Evolutionary conservation across 2,113 vertebrate species (phyloP).

Genomic region (Oreochromis aureus): DNA sequence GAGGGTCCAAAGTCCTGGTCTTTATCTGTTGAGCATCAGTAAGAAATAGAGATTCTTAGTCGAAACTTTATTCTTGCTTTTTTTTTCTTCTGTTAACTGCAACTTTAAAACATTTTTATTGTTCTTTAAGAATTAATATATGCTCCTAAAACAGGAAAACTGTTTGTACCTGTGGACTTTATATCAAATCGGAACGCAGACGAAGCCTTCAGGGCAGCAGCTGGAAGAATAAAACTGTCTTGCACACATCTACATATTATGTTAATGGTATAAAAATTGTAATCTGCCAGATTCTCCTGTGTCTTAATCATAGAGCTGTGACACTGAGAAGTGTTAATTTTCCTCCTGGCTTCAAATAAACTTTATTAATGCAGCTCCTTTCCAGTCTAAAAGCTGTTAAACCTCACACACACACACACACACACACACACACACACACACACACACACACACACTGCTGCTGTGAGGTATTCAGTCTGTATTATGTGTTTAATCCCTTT

Average conservation of each 20-base stretch:
- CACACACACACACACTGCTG: neutral
- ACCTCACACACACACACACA: neutral
- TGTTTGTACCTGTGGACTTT: neutral
- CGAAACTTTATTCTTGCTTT: neutral
- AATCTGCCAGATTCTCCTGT: neutral
- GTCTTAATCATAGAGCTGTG: neutral
- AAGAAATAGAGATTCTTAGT: neutral
- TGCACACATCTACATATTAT: neutral
- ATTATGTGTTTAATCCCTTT: neutral
- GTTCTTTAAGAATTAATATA: neutral
- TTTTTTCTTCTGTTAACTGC: neutral
- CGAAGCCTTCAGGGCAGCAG: neutral
- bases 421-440: neutral
- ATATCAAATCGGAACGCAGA: neutral
- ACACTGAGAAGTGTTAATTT: neutral
- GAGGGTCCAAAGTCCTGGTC: neutral
- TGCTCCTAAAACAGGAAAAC: neutral
- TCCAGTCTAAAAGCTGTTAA: neutral
- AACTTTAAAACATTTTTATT: neutral
- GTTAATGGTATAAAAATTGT: neutral
- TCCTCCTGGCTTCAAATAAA: neutral
- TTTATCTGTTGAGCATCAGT: neutral
- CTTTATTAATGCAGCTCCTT: neutral
- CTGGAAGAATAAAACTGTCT: neutral
- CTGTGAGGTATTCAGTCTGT: neutral